These are phyloP conservation scores for Lasioglossum malachurum DNA, from an alignment of 2,888 invertebrate species.

Conservation along the genomic window DNA sequence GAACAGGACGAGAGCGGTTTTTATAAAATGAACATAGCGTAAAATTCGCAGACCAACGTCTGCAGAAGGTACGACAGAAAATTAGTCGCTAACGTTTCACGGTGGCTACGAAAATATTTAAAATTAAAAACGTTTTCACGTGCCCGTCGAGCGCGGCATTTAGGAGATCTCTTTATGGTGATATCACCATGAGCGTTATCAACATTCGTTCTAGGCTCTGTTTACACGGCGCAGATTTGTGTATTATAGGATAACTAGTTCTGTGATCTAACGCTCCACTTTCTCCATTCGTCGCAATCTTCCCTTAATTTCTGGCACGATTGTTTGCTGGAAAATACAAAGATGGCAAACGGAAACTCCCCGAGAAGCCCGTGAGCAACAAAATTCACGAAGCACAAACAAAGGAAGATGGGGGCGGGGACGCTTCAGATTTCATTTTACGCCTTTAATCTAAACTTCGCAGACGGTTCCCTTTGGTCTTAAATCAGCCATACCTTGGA, in stretches of 20 bases:
- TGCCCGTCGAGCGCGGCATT: not conserved
- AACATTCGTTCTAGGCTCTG: not conserved
- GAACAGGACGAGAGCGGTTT: not conserved
- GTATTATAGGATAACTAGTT: not conserved
- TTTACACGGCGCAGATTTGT: not conserved
- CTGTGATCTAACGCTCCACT: not conserved
- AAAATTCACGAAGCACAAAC: constrained; percentile 42
- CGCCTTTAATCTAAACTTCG: constrained; percentile 59
- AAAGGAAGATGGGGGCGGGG: constrained; percentile 18
- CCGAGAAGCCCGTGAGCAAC: constrained; percentile 8
- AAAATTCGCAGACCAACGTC: not conserved
- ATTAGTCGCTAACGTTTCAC: not conserved
- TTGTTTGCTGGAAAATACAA: constrained; percentile 15
- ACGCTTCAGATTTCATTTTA: constrained; percentile 49
- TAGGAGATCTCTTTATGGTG: not conserved
- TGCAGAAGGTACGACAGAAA: not conserved
- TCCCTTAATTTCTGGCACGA: not conserved
- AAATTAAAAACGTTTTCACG: not conserved
- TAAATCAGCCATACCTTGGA: constrained; percentile 53
- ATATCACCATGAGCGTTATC: not conserved
- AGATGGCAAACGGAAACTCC: constrained; percentile 26
- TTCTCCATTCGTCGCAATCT: not conserved
- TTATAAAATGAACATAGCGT: not conserved
- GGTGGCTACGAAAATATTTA: not conserved
- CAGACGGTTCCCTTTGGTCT: constrained; percentile 60